Evolutionary conservation across 2,797 vertebrate species (phyloP).

Genomic region (Hozukius guyotensis): DNA sequence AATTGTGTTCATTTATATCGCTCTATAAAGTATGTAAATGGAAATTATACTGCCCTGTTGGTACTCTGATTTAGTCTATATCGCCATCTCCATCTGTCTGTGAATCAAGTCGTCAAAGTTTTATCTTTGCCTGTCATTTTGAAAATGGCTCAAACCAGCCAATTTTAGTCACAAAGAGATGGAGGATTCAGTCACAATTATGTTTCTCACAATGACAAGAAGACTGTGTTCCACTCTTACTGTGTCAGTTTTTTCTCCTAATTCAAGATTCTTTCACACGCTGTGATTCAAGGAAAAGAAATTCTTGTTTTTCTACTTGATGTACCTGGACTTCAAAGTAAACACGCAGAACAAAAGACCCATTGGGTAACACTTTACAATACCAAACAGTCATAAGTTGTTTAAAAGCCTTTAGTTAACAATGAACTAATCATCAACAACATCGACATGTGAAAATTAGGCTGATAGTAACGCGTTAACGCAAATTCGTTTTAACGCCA

Average conservation of each 20-base stretch:
- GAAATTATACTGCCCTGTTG: slow-evolving; percentile 27
- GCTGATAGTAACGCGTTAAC: too few relatives aligned
- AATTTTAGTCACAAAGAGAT: slow-evolving; percentile 35
- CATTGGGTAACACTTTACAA: neutral
- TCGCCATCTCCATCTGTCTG: slow-evolving; percentile 50
- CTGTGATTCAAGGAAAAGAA: neutral
- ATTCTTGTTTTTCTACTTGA: slow-evolving; percentile 14
- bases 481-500: too few relatives aligned
- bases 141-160: slow-evolving; percentile 33
- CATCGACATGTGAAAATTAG: too few relatives aligned
- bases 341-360: slow-evolving; percentile 5
- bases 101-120: slow-evolving; percentile 43
- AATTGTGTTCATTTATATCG: slow-evolving; percentile 46
- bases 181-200: slow-evolving; percentile 24
- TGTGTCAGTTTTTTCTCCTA: neutral
- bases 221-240: neutral
- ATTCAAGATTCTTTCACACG: neutral
- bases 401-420: neutral
- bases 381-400: neutral
- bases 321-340: neutral
- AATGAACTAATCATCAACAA: neutral
- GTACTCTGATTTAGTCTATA: slow-evolving; percentile 38
- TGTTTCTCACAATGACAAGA: slow-evolving; percentile 31
- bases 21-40: slow-evolving; percentile 52
- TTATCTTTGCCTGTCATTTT: slow-evolving; percentile 33